phyloP scores from a whole-genome alignment of 2,888 invertebrate genomes.

The Celastrina argiolus region DNA sequence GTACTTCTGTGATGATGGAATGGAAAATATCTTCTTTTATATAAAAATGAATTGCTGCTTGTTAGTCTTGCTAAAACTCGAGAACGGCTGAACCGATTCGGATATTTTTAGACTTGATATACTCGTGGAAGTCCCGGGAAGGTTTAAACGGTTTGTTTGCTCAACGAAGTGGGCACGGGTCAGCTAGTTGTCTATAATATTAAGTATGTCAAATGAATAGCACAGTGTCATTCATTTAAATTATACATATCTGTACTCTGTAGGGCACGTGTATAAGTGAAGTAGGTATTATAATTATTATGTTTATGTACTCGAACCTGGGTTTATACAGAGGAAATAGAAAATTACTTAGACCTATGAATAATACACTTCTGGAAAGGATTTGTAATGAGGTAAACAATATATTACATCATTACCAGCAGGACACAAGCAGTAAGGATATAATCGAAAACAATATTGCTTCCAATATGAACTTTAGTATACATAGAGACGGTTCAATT shows the following conservation, averaged over 20 bases:
- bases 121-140: too few relatives aligned
- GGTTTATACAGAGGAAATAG: conserved; percentile 14
- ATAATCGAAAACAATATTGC: not conserved
- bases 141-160: too few relatives aligned
- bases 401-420: conserved; percentile 20
- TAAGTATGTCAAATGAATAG: not conserved
- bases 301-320: not conserved
- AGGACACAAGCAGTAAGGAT: not conserved
- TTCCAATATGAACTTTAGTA: not conserved
- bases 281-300: not conserved
- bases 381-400: conserved; percentile 10
- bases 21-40: too few relatives aligned
- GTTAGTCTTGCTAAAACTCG: too few relatives aligned
- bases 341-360: conserved; percentile 6
- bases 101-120: too few relatives aligned
- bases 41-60: too few relatives aligned
- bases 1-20: not conserved
- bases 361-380: not conserved
- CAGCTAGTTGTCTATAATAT: too few relatives aligned
- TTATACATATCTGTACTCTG: not conserved
- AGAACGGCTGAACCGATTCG: too few relatives aligned
- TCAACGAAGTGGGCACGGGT: too few relatives aligned
- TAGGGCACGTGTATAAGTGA: not conserved
- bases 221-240: not conserved
- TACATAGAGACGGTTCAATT: not conserved